phyloP scores from a whole-genome alignment of 2,113 vertebrate genomes.

The Passer montanus region DNA sequence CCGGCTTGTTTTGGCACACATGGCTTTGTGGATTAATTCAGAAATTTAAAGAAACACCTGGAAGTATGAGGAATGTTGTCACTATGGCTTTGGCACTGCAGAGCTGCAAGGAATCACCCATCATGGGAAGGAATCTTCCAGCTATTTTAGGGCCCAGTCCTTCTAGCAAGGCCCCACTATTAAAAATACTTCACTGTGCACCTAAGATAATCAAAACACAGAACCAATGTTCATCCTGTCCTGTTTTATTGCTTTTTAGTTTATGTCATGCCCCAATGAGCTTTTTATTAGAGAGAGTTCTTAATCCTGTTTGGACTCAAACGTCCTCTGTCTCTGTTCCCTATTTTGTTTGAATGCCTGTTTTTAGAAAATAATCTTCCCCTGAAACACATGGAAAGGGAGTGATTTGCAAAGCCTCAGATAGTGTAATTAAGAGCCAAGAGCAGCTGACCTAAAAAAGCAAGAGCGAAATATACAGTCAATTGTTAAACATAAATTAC shows the following conservation, averaged over 20 bases:
- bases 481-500: background rate
- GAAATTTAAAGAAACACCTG: background rate
- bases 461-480: background rate
- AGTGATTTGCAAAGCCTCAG: slow-evolving; percentile 18
- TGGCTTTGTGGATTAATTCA: background rate
- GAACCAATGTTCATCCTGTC: background rate
- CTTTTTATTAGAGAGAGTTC: slow-evolving; percentile 33
- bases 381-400: background rate
- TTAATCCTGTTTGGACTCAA: background rate
- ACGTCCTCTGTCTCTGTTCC: background rate
- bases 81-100: background rate
- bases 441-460: background rate
- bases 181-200: background rate
- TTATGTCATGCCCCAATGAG: slow-evolving; percentile 24
- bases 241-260: slow-evolving; percentile 9
- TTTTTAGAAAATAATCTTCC: slow-evolving; percentile 27
- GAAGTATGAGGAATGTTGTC: background rate
- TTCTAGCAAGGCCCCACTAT: background rate
- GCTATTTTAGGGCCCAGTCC: background rate
- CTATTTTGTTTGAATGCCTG: background rate
- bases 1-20: background rate
- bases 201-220: background rate
- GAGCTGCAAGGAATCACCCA: background rate
- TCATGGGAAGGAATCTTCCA: background rate
- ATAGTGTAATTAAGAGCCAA: background rate